Evolutionary conservation across 2,113 vertebrate species (phyloP), one percentile per base, ranked within the genome.

Genomic region (Brienomyrus brachyistius): DNA sequence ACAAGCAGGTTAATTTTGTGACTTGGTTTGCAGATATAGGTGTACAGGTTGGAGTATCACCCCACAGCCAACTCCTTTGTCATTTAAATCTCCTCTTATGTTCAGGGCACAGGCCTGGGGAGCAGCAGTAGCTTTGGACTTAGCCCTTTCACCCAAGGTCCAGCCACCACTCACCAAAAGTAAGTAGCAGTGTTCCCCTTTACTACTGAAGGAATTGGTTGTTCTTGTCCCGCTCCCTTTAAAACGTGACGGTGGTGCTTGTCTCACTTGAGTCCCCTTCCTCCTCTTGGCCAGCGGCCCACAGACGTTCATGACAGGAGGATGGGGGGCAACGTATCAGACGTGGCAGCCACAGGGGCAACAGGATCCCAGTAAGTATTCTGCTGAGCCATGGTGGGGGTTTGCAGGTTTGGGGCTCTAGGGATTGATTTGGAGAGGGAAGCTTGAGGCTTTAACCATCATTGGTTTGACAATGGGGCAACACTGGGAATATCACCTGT

Each of bases 241-340:
- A 8, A 80, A 80, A 3, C 7, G 31, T 54, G 51, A 40, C 43
- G 31, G 50, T 74, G 27, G 48, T 88, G n/a, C 54, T 21, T 13
- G 8, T 56, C 66, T 56, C 70, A 47, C 15, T 92, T 85, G 90
- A 80, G 2, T 80, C 74, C 56, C 7, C 50, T 8, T 87, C 80
- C 91, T 92, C 74, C 52, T 90, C 56, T 93, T 2, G 17, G 89
- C 82, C 48, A 99, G 98, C 88, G 97, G 97, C 62, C 97, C 97
- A 93, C 98, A 98, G 92, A 96, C 98, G 1, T 98, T 98, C 92
- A 97, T 99, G 97, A 96, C 97, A 0, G 98, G 98, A 93, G 97
- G 97, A 91, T 99, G 98, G 98, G 98, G 98, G 54, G 97, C 96
- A 86, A 97, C 98, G 92, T 99, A 99, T 95, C 98, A 98, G 94